A percentile compares a stretch with the other conserved stretches of the same genome.
phyloP scores from a whole-genome alignment of 2,797 vertebrate genomes.

The Mionectes olivaceus region DNA sequence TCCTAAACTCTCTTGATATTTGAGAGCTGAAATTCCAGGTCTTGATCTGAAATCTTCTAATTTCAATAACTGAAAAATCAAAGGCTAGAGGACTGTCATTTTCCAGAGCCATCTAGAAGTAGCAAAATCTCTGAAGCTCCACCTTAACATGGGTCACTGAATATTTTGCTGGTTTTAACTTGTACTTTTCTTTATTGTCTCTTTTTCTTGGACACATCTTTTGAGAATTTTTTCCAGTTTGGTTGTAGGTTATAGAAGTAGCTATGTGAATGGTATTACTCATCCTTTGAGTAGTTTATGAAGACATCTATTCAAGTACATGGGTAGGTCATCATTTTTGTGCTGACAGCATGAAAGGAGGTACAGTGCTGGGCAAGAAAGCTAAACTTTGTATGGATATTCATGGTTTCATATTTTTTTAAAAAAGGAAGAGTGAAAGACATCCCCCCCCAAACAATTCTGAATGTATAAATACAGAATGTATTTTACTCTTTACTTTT shows the following conservation, averaged over 20 bases:
- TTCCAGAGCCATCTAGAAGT: not conserved
- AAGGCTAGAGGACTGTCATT: not conserved
- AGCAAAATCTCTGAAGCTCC: not conserved
- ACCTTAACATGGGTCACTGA: not conserved
- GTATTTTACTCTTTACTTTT: not conserved
- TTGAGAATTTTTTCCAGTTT: not conserved
- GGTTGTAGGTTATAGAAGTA: not conserved
- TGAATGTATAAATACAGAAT: not conserved
- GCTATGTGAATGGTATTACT: not conserved
- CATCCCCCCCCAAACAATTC: not conserved
- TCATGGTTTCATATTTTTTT: not conserved
- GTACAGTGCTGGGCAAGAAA: conserved; percentile 30
- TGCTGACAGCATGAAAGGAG: conserved; percentile 21
- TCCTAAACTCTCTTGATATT: not conserved
- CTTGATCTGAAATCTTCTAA: not conserved
- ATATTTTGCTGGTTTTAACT: not conserved
- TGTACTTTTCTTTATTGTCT: not conserved
- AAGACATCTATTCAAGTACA: conserved; percentile 52
- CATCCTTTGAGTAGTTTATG: conserved; percentile 29
- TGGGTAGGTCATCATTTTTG: conserved; percentile 6
- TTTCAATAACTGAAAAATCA: not conserved
- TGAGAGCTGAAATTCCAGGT: not conserved
- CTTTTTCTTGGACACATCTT: not conserved
- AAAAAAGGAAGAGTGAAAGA: not conserved
- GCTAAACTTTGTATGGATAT: conserved; percentile 4